Base-by-base conservation (phyloP, 2,113 vertebrate genomes). In the Numida meleagris region DNA sequence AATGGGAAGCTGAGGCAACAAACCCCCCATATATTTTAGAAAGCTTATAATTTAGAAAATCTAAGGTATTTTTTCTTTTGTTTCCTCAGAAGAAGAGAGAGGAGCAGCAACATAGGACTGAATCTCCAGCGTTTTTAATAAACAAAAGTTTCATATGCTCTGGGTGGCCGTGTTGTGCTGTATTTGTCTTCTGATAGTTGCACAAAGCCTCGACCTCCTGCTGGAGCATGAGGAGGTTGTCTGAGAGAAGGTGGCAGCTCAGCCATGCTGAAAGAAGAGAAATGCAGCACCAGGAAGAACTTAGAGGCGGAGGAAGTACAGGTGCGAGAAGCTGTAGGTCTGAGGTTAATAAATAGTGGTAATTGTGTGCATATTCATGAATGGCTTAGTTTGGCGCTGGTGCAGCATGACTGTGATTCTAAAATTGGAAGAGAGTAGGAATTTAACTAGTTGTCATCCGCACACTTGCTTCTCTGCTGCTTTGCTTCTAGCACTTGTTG, bases 91-190 rank as follows among this genome's bases (percentile, higher is more conserved):
- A 66, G n/a, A 89, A 83, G 68, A 63, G 21, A 10, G 18, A 88
- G 40, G 33, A 63, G 24, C n/a, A 82, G 10, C 27, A 74, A 12
- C 1, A 14, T 9, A 68, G 1, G 46, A 34, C 71, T 82, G 38
- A 84, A 58, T 78, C 34, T 90, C 33, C 18, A 10, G 14, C 31
- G 63, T 57, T 67, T 88, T 80, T 65, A 55, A 17, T 9, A 10
- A 45, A 12, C 25, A 57, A 34, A 70, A 3, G 7, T 24, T 82
- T 88, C 1, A 2, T 55, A 8, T 0, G 1, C 25, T 38, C 3
- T 0, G 0, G 53, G 46, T 0, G 3, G 16, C 50, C 76, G 27
- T 43, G 31, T 77, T 17, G 9, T 36, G 12, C 57, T n/a, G 5
- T 27, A 15, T 24, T 10, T 88, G 7, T 38, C 29, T 88, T 87